Evolutionary conservation across 2,113 vertebrate species (phyloP), one percentile per base, ranked within the genome.

Genomic region (Mesitornis unicolor): DNA sequence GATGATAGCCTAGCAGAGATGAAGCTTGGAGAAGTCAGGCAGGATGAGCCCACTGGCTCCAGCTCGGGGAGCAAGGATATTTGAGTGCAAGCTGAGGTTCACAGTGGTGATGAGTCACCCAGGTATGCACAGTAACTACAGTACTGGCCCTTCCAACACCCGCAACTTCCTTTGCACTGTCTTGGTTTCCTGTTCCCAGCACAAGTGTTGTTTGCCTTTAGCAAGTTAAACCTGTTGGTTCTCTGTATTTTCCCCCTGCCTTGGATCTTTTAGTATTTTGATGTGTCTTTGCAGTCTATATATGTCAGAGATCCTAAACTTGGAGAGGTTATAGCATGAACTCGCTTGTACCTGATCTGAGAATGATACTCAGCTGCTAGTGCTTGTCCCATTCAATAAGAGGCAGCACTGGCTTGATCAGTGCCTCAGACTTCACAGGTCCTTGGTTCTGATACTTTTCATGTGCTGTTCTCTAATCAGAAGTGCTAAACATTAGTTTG

Each of bases 131-230:
- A 38, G 33, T 54, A 61, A 61, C 80, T 84, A 13, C 26, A 40
- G 33, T 4, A 16, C 3, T 43, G 40, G 76, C 79, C 38, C 35
- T 97, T 90, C 92, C 79, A 59, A 57, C 85, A 81, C 47, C 86
- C 6, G 0, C 73, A 86, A 84, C 86, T 80, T 93, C 86, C 79
- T 87, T 89, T 87, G 54, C 35, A 40, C 61, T 33, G 13, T 53
- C 45, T 94, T 63, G 11, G 40, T 78, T 94, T 95, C 93, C 95
- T 90, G 94, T 94, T 95, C 51, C 50, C 68, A 89, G 60, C 31
- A 16, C 38, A 86, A 88, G 88, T 71, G 0, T 40, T 24, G 20
- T 71, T 87, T 87, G 28, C 77, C 25, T 94, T 79, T 45, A 93
- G 53, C 50, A 76, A 61, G 45, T 50, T 76, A 83, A 79, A 68